phyloP scores from a whole-genome alignment of 2,888 invertebrate species.

The Hyalella azteca region DNA sequence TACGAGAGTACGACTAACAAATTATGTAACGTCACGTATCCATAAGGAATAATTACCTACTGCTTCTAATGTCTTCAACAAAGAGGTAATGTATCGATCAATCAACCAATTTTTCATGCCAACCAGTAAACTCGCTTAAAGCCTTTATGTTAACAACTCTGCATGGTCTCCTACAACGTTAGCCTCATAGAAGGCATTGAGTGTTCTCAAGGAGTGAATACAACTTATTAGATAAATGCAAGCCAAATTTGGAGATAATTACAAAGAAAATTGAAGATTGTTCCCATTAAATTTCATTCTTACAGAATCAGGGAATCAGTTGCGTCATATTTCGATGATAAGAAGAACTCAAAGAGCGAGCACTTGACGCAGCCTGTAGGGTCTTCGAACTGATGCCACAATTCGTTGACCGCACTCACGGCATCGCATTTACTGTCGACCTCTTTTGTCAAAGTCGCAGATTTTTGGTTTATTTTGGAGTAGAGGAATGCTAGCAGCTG shows the following conservation, averaged over 20 bases:
- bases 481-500: not conserved
- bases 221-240: not conserved
- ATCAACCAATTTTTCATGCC: not conserved
- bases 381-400: conserved; percentile 42
- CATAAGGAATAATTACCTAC: not conserved
- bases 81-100: not conserved
- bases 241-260: not conserved
- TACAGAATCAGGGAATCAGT: too few relatives aligned
- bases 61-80: not conserved
- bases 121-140: not conserved
- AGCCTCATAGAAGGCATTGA: not conserved
- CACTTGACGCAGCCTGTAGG: conserved; percentile 44
- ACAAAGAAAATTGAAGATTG: not conserved
- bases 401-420: conserved; percentile 29
- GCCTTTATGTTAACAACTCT: too few relatives aligned
- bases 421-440: not conserved
- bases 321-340: not conserved
- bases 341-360: conserved; percentile 40
- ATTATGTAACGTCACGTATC: not conserved
- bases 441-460: not conserved
- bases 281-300: not conserved
- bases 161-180: too few relatives aligned
- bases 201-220: not conserved
- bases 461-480: not conserved
- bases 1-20: not conserved